Evolutionary conservation across 1,140 invertebrate species (phyloP).

Genomic region (Drosophila leontia): DNA sequence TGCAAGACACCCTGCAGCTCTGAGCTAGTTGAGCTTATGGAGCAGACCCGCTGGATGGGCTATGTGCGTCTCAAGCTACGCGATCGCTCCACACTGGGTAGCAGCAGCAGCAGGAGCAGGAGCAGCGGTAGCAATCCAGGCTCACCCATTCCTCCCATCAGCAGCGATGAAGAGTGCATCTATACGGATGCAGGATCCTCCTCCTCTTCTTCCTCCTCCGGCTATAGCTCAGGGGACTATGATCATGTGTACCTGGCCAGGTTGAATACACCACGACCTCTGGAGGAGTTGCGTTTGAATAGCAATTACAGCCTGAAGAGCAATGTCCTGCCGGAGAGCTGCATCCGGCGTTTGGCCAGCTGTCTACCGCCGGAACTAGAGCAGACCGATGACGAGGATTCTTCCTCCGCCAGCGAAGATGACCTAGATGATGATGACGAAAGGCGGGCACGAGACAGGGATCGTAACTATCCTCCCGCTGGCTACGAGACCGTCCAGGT

Average conservation of each 20-base stretch:
- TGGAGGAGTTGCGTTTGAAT: constrained; percentile 59
- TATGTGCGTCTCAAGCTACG: constrained; percentile 76
- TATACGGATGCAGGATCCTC: constrained; percentile 51
- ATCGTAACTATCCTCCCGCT: constrained; percentile 11
- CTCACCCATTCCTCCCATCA: background rate
- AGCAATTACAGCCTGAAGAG: constrained; percentile 25
- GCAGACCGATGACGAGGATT: constrained; percentile 60
- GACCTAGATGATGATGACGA: constrained; percentile 49
- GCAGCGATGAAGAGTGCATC: constrained; percentile 25
- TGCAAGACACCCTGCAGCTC: constrained; percentile 57
- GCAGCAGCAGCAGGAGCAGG: background rate
- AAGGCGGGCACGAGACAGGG: constrained; percentile 64
- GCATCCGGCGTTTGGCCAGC: constrained; percentile 57
- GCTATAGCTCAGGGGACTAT: constrained; percentile 74
- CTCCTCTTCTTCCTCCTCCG: constrained; percentile 50
- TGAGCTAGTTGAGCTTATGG: constrained; percentile 61
- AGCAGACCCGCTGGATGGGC: constrained; percentile 76
- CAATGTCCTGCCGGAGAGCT: constrained; percentile 69
- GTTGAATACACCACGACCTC: constrained; percentile 65
- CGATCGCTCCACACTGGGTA: constrained; percentile 20
- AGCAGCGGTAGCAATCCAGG: no score
- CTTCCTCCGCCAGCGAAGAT: constrained; percentile 75
- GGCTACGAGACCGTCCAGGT: constrained; percentile 70
- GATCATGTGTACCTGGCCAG: constrained; percentile 75
- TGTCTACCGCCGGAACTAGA: constrained; percentile 65